Evolutionary conservation across 2,113 vertebrate species (phyloP).

Genomic region (Recurvirostra avosetta): DNA sequence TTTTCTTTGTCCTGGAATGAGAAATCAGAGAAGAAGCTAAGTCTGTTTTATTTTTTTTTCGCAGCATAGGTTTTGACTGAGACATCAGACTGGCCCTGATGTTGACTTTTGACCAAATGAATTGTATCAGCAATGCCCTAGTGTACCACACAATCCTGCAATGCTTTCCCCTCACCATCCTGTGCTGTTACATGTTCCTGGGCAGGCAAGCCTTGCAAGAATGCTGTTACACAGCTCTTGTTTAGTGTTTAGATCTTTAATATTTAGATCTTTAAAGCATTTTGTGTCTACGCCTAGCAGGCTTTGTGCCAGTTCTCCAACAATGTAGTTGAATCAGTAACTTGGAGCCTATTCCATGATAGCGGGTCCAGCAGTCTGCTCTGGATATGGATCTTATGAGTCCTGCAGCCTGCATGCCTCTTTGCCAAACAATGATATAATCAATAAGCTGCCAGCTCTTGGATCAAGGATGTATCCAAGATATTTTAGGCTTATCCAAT

Average conservation of each 20-base stretch:
- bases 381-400: constrained; percentile 56
- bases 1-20: background rate
- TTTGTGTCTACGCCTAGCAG: constrained; percentile 56
- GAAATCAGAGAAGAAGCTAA: background rate
- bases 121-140: background rate
- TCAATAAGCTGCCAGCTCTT: constrained; percentile 69
- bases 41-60: background rate
- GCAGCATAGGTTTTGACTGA: background rate
- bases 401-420: constrained; percentile 51
- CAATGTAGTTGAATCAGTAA: constrained; percentile 64
- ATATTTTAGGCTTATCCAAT: constrained; percentile 73
- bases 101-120: background rate
- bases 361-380: constrained; percentile 64
- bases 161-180: background rate
- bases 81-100: background rate
- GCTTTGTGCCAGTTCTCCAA: constrained; percentile 47
- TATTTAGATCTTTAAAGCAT: constrained; percentile 68
- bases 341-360: constrained; percentile 45
- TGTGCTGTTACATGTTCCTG: background rate
- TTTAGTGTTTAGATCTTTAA: constrained; percentile 65
- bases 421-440: constrained; percentile 72
- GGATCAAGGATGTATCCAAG: constrained; percentile 61
- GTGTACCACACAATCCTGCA: background rate
- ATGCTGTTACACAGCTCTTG: constrained; percentile 52
- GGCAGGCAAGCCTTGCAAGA: background rate